A percentile compares a stretch with the other conserved stretches of the same genome.
Conservation (phyloP, 2,113 vertebrate genomes). For the Syngnathus scovelli region DNA sequence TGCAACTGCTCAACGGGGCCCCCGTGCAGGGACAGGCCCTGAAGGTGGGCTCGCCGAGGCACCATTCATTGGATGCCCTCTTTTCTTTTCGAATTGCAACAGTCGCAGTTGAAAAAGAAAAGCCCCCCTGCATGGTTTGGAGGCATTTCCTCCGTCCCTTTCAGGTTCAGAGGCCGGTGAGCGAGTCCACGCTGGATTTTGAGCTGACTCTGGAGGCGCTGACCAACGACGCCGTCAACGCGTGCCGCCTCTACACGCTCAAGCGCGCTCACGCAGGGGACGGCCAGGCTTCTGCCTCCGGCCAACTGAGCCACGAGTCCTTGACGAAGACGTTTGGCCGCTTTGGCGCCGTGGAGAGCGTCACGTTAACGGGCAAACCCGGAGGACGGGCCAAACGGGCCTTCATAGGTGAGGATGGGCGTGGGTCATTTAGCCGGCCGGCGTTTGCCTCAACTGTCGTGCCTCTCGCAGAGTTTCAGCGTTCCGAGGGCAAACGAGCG, state of each 20-base stretch:
- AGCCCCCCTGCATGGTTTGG: too few relatives aligned
- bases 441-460: background rate
- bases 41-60: conserved; percentile 37
- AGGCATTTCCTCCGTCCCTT: background rate
- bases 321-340: conserved; percentile 66
- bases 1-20: conserved; percentile 69
- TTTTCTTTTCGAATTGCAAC: background rate
- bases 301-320: conserved; percentile 52
- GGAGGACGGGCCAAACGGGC: conserved; percentile 67
- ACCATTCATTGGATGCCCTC: too few relatives aligned
- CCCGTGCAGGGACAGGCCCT: conserved; percentile 38
- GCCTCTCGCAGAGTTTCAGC: conserved; percentile 72
- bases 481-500: conserved; percentile 39
- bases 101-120: too few relatives aligned
- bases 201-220: conserved; percentile 70
- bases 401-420: conserved; percentile 71
- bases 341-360: conserved; percentile 65
- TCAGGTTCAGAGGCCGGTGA: conserved; percentile 80
- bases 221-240: conserved; percentile 68
- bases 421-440: too few relatives aligned
- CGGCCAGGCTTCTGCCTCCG: too few relatives aligned
- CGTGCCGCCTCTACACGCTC: conserved; percentile 67
- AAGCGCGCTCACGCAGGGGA: background rate
- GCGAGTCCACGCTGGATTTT: conserved; percentile 72
- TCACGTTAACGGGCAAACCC: conserved; percentile 65